Evolutionary conservation across 2,113 vertebrate genomes (phyloP).

Genomic region (Heterocephalus glaber): DNA sequence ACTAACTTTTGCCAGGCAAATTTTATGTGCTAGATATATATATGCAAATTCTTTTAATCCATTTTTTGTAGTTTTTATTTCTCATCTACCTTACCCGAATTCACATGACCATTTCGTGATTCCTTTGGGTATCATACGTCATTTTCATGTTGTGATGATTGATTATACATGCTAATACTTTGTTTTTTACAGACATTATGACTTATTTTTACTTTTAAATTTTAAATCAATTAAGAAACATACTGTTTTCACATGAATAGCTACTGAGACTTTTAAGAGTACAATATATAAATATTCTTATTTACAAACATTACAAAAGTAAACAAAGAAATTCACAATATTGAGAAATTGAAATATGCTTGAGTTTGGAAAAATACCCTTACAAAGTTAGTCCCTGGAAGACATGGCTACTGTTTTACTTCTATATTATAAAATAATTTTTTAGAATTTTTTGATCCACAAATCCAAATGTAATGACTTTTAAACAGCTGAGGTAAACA

Average conservation of each 20-base stretch:
- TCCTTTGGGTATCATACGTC: constrained; percentile 20
- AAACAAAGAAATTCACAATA: neutral
- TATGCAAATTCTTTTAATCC: neutral
- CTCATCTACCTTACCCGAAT: neutral
- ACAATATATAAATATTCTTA: neutral
- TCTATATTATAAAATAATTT: neutral
- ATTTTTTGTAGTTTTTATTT: constrained; percentile 21
- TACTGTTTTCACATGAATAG: neutral
- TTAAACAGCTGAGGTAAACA: neutral
- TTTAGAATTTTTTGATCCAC: neutral
- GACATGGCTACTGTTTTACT: neutral
- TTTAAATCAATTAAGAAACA: neutral
- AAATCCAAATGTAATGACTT: constrained; percentile 3
- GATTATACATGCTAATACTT: neutral
- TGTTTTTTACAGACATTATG: neutral
- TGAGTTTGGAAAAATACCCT: neutral
- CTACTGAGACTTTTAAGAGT: neutral
- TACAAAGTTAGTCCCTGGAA: constrained; percentile 5
- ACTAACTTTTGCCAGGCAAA: neutral
- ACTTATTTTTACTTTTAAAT: constrained; percentile 26
- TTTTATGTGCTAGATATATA: neutral
- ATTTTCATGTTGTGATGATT: neutral
- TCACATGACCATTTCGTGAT: neutral
- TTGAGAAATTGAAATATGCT: neutral
- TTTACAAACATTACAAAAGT: neutral